A percentile compares a stretch with the other conserved stretches of the same genome.
Conservation (phyloP, 2,888 invertebrate species). For the Epirrhoe alternata region DNA sequence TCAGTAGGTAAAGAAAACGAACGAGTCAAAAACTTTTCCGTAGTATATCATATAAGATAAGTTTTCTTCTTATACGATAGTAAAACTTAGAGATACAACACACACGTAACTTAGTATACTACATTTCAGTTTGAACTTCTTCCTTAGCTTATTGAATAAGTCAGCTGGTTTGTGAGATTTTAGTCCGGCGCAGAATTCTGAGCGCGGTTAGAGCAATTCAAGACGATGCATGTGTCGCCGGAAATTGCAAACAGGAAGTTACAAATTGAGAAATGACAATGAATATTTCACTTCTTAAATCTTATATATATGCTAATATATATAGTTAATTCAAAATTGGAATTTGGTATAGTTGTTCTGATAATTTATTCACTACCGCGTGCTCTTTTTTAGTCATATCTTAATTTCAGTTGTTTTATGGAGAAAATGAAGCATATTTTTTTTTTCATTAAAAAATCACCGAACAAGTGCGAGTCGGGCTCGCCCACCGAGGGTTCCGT, state of each 20-base stretch:
- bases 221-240: constrained; percentile 15
- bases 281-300: neutral
- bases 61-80: neutral
- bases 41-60: neutral
- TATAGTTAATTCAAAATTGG: too few relatives aligned
- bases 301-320: neutral
- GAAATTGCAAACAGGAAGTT: constrained; percentile 13
- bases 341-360: too few relatives aligned
- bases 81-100: neutral
- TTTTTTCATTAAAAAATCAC: too few relatives aligned
- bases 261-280: constrained; percentile 10
- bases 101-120: neutral
- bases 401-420: too few relatives aligned
- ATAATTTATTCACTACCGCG: too few relatives aligned
- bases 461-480: too few relatives aligned
- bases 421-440: too few relatives aligned
- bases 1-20: neutral
- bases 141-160: constrained; percentile 9
- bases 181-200: constrained; percentile 12
- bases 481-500: too few relatives aligned
- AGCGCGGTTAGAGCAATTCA: constrained; percentile 7
- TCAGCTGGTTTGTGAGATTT: constrained; percentile 5
- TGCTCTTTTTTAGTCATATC: too few relatives aligned
- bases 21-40: neutral
- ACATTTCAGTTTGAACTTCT: constrained; percentile 13